Evolutionary conservation across 2,888 invertebrate genomes (phyloP).

Genomic region (Cacoxenus indagator): DNA sequence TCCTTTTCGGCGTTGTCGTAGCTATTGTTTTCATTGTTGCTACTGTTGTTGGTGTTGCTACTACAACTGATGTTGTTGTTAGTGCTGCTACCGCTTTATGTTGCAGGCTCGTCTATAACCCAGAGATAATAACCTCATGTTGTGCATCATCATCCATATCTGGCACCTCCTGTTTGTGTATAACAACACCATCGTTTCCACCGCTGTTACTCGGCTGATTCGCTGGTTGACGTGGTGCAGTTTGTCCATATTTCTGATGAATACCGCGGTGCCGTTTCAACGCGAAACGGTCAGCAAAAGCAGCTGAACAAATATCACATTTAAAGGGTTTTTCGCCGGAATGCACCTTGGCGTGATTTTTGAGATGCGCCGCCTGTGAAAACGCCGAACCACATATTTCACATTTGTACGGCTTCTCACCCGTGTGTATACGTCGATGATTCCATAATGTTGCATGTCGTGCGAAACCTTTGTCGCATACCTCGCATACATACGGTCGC

Average conservation of each 20-base stretch:
- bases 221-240: constrained; percentile 72
- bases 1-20: constrained; percentile 5
- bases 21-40: constrained; percentile 1
- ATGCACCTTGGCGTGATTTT: constrained; percentile 89
- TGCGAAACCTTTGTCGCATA: constrained; percentile 90
- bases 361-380: constrained; percentile 89
- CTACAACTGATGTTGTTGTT: constrained; percentile 35
- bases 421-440: constrained; percentile 88
- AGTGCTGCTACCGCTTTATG: constrained; percentile 40
- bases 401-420: constrained; percentile 77
- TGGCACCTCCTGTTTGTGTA: constrained; percentile 69
- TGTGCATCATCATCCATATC: constrained; percentile 71
- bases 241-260: constrained; percentile 84
- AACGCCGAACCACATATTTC: constrained; percentile 91
- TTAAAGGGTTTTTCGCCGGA: constrained; percentile 87
- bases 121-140: constrained; percentile 68
- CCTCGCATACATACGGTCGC: constrained; percentile 88
- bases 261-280: constrained; percentile 88
- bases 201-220: constrained; percentile 39
- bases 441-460: constrained; percentile 91
- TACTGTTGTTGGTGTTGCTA: constrained; percentile 29
- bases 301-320: constrained; percentile 87
- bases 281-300: constrained; percentile 89
- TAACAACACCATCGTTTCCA: constrained; percentile 63
- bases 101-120: constrained; percentile 67